Conservation (phyloP, 2,888 invertebrate genomes). For the Terebella lapidaria region DNA sequence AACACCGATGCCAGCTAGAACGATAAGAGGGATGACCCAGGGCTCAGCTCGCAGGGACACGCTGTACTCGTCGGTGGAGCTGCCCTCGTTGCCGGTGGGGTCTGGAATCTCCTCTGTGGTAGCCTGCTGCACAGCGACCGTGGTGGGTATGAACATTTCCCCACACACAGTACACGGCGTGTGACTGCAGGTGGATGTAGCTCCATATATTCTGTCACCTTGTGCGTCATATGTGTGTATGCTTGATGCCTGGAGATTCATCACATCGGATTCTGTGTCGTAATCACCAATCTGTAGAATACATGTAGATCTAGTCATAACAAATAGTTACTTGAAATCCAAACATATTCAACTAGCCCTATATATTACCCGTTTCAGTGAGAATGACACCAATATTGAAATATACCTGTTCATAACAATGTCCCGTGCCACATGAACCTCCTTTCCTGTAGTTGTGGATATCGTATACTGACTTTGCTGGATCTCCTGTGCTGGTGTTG, state of each 20-base stretch:
- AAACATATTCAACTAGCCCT: too few species aligned
- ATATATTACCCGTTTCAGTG: too few species aligned
- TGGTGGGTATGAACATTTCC: slow-evolving; percentile 13
- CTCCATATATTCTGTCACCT: background rate
- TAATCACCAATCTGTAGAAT: background rate
- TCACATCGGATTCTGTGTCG: background rate
- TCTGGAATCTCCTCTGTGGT: background rate
- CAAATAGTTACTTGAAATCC: too few species aligned
- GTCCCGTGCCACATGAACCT: background rate
- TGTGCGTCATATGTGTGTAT: background rate
- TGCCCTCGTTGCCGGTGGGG: background rate
- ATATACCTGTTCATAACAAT: background rate
- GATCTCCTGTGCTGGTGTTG: slow-evolving; percentile 27
- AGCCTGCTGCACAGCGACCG: slow-evolving; percentile 8
- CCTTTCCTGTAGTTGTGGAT: slow-evolving; percentile 27
- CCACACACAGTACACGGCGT: slow-evolving; percentile 29
- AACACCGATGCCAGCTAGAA: slow-evolving; percentile 78
- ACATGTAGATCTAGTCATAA: too few species aligned
- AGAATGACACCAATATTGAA: too few species aligned
- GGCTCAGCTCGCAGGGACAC: slow-evolving; percentile 3
- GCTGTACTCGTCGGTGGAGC: background rate
- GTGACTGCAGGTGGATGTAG: background rate
- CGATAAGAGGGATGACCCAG: slow-evolving; percentile 86
- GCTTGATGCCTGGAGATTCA: background rate
- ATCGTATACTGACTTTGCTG: slow-evolving; percentile 25